Evolutionary conservation across 2,797 vertebrate genomes (phyloP), one percentile per base, ranked within the genome.

Genomic region (Geotrypetes seraphini): DNA sequence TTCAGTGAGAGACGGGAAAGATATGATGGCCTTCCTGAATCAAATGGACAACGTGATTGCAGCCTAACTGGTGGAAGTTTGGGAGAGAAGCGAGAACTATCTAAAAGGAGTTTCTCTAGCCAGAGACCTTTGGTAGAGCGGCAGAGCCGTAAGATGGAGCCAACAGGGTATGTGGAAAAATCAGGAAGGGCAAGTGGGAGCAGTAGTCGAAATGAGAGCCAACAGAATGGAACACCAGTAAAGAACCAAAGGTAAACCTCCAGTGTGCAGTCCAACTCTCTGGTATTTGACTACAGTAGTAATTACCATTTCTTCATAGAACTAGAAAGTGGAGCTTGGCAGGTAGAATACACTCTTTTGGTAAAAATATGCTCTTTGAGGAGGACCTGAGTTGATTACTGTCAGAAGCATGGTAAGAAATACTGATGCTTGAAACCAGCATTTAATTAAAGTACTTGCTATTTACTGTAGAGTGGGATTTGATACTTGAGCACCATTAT

Each of bases 91-190:
- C 86, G 91, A 57, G 94, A 99, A 33, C 63, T 95, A 23, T 89
- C 95, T 5, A 99, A 98, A 59, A 78, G 96, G 50, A 99, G 96
- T 61, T 99, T 99, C 69, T 99, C 96, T 3, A 93, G 96, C 52
- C 96, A 99, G 53, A 87, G 96, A 17, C 95, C 96, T 0, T 50
- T 97, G 24, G 87, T 85, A 3, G 96, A 98, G 36, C 68, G 96
- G 13, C 95, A 97, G 63, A 93, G 85, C 75, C 87, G 96, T 31
- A 97, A 93, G 69, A 77, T 85, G 1, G 94, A 98, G 32, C 71
- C 84, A 0, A 69, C 73, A 8, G 71, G 85, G 42, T 78, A 89
- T 41, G 79, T 66, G 2, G 80, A 79, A 55, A 97, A 90, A 48
- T 66, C 91, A 0, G 17, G 62, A 5, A 83, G 87, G 41, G 53